phyloP scores from a whole-genome alignment of 2,888 invertebrate genomes.

The Eupithecia subumbrata region DNA sequence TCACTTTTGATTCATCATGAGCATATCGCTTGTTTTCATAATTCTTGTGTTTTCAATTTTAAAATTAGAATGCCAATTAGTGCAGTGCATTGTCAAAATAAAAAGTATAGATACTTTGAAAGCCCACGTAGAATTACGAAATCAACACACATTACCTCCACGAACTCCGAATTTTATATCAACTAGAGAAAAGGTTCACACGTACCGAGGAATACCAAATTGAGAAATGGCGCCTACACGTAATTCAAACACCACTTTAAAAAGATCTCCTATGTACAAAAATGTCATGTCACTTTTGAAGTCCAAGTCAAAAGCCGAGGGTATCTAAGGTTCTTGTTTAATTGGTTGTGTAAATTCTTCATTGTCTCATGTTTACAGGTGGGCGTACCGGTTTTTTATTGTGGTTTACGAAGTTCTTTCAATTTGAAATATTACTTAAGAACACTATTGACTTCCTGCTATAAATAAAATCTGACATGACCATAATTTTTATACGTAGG shows the following conservation, averaged over 20 bases:
- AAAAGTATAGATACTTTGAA: conserved; percentile 28
- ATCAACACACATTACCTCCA: conserved; percentile 55
- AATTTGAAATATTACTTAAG: conserved; percentile 41
- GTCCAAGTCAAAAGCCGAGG: conserved; percentile 44
- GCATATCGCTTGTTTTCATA: neutral
- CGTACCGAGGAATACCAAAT: conserved; percentile 59
- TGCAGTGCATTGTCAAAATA: conserved; percentile 21
- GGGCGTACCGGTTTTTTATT: conserved; percentile 72
- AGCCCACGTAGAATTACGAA: conserved; percentile 59
- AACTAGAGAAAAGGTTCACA: conserved; percentile 63
- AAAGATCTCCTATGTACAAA: conserved; percentile 43
- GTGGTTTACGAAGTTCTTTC: conserved; percentile 53
- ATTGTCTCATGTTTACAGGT: conserved; percentile 69
- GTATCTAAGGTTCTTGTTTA: conserved; percentile 48
- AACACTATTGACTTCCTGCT: conserved; percentile 32
- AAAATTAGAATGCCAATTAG: conserved; percentile 30
- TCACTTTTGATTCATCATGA: neutral
- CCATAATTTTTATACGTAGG: conserved; percentile 5
- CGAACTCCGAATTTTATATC: conserved; percentile 64
- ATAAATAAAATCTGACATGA: conserved; percentile 13
- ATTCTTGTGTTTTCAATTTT: neutral
- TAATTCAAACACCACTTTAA: conserved; percentile 51
- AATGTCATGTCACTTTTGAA: conserved; percentile 31
- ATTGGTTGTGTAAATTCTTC: conserved; percentile 63
- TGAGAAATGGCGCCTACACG: conserved; percentile 64